A percentile compares a stretch with the other conserved stretches of the same genome.
Conservation (phyloP, 1,140 invertebrate species). For the Aphaenogaster rudis region DNA sequence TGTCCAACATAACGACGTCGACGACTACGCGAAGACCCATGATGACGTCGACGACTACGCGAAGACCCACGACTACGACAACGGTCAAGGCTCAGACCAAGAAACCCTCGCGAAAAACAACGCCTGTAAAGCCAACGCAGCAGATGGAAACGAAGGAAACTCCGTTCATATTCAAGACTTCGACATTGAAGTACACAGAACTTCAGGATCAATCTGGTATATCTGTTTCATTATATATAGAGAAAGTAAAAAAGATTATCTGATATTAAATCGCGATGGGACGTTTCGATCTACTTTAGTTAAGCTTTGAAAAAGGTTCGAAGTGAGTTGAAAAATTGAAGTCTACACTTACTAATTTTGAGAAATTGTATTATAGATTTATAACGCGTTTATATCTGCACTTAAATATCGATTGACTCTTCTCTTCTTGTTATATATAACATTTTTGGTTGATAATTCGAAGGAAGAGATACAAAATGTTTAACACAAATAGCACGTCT, state of each 20-base stretch:
- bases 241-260: background rate
- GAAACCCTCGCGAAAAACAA: background rate
- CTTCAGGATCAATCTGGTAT: constrained; percentile 44
- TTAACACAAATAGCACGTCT: background rate
- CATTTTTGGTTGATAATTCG: background rate
- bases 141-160: constrained; percentile 68
- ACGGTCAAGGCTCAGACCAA: constrained; percentile 34
- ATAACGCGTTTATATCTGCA: constrained; percentile 1
- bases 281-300: background rate
- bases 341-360: background rate
- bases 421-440: background rate
- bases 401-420: background rate
- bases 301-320: background rate
- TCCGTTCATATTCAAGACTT: constrained; percentile 45
- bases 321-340: background rate
- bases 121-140: constrained; percentile 12
- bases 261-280: constrained; percentile 4
- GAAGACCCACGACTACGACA: constrained; percentile 41
- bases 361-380: background rate
- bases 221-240: background rate
- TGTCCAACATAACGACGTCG: constrained; percentile 51
- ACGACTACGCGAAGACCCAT: constrained; percentile 28
- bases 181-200: constrained; percentile 20
- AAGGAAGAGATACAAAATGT: background rate
- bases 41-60: constrained; percentile 36